Conservation (phyloP, 2,113 vertebrate species). For the Misgurnus mizolepis region DNA sequence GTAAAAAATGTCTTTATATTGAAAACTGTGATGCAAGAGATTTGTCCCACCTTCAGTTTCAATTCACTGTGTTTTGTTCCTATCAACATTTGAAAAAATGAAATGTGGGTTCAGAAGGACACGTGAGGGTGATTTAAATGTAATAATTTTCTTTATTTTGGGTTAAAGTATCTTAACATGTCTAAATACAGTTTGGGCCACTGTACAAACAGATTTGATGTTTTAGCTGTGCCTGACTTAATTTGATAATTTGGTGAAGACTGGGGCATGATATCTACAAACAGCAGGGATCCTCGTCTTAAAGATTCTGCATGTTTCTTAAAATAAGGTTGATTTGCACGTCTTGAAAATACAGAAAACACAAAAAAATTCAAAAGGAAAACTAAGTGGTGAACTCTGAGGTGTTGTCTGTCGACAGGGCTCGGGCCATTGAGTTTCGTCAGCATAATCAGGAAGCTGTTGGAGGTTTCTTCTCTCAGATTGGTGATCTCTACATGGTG, state of each 20-base stretch:
- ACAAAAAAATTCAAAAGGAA: too few relatives aligned
- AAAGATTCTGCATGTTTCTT: background rate
- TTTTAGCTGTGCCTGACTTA: background rate
- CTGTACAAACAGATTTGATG: background rate
- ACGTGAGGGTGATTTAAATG: too few relatives aligned
- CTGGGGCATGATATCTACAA: background rate
- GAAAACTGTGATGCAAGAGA: too few relatives aligned
- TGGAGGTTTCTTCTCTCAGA: slow-evolving; percentile 96
- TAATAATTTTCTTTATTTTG: too few relatives aligned
- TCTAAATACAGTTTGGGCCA: too few relatives aligned
- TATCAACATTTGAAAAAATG: too few relatives aligned
- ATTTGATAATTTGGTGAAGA: background rate
- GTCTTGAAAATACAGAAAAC: background rate
- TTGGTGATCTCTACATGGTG: slow-evolving; percentile 92
- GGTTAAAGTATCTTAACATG: too few relatives aligned
- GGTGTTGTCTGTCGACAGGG: slow-evolving; percentile 72
- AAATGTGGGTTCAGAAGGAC: too few relatives aligned
- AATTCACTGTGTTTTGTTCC: too few relatives aligned
- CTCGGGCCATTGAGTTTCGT: slow-evolving; percentile 87
- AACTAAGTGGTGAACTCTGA: too few relatives aligned
- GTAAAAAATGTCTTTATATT: too few relatives aligned
- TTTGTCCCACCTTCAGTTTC: too few relatives aligned
- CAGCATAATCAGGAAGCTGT: slow-evolving; percentile 88
- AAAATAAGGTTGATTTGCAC: background rate
- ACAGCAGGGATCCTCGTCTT: background rate